Percentiles rank a stretch among this genome's conserved stretches.
phyloP scores from a whole-genome alignment of 2,888 invertebrate genomes.

The Lordiphosa andalusiaca region DNA sequence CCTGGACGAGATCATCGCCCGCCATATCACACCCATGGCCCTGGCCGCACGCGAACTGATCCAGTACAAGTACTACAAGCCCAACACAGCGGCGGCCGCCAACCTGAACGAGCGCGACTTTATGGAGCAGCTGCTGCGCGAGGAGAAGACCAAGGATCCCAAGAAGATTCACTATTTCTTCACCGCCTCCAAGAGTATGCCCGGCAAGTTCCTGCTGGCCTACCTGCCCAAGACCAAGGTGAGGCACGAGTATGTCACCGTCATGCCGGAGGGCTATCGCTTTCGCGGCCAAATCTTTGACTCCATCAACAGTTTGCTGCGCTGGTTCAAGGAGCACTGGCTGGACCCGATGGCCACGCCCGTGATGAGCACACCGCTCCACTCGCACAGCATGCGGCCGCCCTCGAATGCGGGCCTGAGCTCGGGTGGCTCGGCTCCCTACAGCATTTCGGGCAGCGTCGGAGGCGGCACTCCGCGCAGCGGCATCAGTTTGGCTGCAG shows the following conservation, averaged over 20 bases:
- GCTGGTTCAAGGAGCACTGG: constrained; percentile 99
- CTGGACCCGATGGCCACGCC: constrained; percentile 92
- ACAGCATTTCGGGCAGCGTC: constrained; percentile 51
- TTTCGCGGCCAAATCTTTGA: constrained; percentile 94
- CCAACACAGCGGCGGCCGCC: constrained; percentile 87
- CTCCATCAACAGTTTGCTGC: constrained; percentile 86
- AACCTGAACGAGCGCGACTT: constrained; percentile 84
- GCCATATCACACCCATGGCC: constrained; percentile 98
- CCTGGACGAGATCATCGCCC: constrained; percentile 98
- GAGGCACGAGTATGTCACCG: constrained; percentile 94
- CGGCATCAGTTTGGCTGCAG: constrained; percentile 32
- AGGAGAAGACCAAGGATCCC: constrained; percentile 93
- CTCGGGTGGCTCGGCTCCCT: constrained; percentile 25
- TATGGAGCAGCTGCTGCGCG: constrained; percentile 91
- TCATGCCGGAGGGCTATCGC: constrained; percentile 95
- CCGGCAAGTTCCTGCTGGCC: constrained; percentile 95
- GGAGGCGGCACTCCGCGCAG: constrained; percentile 61
- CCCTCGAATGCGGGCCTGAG: constrained; percentile 19
- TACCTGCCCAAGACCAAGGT: constrained; percentile 93
- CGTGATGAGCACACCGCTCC: constrained; percentile 82
- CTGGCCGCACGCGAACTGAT: constrained; percentile 94
- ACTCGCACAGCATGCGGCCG: constrained; percentile 42
- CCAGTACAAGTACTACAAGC: constrained; percentile 93
- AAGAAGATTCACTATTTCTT: constrained; percentile 94
- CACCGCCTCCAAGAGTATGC: constrained; percentile 91